Evolutionary conservation across 1,140 invertebrate genomes (phyloP), one percentile per base, ranked within the genome.

Genomic region (Bursaphelenchus mucronatus): DNA sequence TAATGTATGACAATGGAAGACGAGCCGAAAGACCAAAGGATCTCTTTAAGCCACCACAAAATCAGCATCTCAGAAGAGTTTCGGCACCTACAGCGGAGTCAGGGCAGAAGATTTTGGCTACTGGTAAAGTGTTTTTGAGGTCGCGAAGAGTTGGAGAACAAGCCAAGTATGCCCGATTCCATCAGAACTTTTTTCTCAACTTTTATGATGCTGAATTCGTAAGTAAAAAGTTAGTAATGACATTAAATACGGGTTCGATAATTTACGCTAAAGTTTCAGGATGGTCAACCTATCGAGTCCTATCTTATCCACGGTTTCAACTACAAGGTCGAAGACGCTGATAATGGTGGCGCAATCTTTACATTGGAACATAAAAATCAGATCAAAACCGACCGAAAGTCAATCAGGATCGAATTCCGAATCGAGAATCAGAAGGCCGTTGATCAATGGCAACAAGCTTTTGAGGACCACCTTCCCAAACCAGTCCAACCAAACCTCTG

Each of bases 121-220:
- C 68, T 39, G 71, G 71, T 21, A 75, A 76, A 40, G 71, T 73
- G 8, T 58, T 61, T 46, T 41, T 74, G 17, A 72, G 61, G 66
- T 71, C 13, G 64, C 45, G 44, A 53, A 47, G 43, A 78, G 55
- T 61, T 74, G 63, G 15, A 11, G 61, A 56, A 40, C 41, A 71
- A 53, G 21, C 54, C 21, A 56, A 75, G 10, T 74, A 75, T 74
- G 74, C 75, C 19, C 70, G 73, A 10, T 63, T 74, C 17, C 17
- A 44, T 8, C 19, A 53, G 17, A 66, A 77, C 19, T 55, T 68
- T 17, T 17, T 55, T 9, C 46, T 74, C 30, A 49, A 77, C 19
- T 78, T 74, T 52, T 74, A 73, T 49, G 61, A 77, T 19, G 71
- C 71, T 2, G 73, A 74, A 74, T 65, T 76, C 57, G 69, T 71